phyloP scores from a whole-genome alignment of 35 echinoderm and acorn worm species.

The Apostichopus japonicus region DNA sequence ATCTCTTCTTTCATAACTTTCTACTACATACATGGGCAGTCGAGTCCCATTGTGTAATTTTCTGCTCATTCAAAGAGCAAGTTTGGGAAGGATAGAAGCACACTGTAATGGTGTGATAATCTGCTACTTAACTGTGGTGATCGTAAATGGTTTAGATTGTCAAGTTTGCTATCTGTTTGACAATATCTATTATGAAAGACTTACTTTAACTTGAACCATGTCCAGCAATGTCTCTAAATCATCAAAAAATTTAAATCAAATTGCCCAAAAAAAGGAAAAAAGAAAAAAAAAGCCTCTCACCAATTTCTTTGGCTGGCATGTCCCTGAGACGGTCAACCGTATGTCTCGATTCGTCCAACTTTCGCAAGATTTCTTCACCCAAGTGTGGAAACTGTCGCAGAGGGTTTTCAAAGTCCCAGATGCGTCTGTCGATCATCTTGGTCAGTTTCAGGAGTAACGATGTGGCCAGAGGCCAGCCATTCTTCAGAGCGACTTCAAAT shows the following conservation, averaged over 20 bases:
- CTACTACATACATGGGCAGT: too few relatives aligned
- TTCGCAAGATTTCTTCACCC: constrained; percentile 67
- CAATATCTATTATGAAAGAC: neutral
- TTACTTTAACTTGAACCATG: neutral
- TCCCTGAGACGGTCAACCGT: constrained; percentile 79
- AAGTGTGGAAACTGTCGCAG: constrained; percentile 82
- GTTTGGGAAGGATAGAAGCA: too few relatives aligned
- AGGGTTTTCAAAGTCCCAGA: constrained; percentile 91
- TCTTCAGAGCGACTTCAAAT: constrained; percentile 88
- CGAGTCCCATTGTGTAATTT: too few relatives aligned
- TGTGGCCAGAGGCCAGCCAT: constrained; percentile 88
- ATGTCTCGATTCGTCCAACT: constrained; percentile 69
- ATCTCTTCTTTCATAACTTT: too few relatives aligned
- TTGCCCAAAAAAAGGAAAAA: neutral
- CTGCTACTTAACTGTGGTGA: too few relatives aligned
- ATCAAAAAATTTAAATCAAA: neutral
- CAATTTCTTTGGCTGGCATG: constrained; percentile 80
- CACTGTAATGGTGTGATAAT: too few relatives aligned
- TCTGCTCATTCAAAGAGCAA: too few relatives aligned
- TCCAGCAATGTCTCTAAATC: neutral
- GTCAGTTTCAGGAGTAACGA: constrained; percentile 69
- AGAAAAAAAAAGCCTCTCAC: constrained; percentile 38
- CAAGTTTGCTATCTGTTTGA: too few relatives aligned
- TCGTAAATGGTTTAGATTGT: too few relatives aligned
- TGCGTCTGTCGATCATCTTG: constrained; percentile 83